Conservation (phyloP, 2,797 vertebrate genomes). For the Ctenosaura bakeri region DNA sequence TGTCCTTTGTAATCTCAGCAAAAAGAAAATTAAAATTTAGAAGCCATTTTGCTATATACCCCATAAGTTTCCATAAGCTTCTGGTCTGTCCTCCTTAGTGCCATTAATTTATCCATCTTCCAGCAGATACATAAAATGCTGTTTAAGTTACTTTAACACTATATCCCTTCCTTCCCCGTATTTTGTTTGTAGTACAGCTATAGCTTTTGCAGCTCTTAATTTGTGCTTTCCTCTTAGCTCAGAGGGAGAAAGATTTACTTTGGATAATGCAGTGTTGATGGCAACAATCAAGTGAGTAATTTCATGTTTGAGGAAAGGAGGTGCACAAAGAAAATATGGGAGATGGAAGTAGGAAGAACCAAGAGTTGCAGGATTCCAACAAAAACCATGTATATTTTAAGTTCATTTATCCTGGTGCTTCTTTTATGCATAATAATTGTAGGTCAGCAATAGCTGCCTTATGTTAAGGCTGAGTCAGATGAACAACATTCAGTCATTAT, state of each 20-base stretch:
- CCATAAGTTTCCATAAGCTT: accelerated
- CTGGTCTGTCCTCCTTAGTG: not conserved
- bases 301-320: not conserved
- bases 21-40: not conserved
- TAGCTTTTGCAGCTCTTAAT: conserved; percentile 54
- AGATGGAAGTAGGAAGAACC: not conserved
- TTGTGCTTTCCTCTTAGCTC: conserved; percentile 17
- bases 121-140: not conserved
- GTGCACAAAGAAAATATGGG: not conserved
- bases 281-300: not conserved
- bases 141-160: conserved; percentile 21
- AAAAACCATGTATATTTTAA: not conserved
- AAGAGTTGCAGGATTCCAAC: not conserved
- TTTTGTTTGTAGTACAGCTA: conserved; percentile 16
- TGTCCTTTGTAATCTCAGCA: not conserved
- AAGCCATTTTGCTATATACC: not conserved
- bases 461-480: no score
- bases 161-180: not conserved
- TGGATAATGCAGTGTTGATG: not conserved
- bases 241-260: not conserved
- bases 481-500: no score
- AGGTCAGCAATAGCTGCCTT: no score
- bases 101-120: conserved; percentile 17
- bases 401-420: not conserved
- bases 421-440: not conserved